phyloP scores from a whole-genome alignment of 1,140 invertebrate genomes.

The Lepidotrigona ventralis region DNA sequence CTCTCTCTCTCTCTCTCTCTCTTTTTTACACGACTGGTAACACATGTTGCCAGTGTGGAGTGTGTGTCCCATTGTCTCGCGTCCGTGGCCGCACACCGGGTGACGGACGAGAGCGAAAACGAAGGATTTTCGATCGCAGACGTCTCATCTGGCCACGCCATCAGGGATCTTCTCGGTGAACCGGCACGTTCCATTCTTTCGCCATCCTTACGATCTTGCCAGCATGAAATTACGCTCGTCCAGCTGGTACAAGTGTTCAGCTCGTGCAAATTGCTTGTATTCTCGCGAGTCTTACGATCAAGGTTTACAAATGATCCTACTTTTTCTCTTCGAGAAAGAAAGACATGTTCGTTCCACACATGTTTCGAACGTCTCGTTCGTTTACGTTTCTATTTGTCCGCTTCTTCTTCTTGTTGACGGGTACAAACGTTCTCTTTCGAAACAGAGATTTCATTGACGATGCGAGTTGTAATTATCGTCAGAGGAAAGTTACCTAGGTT shows the following conservation, averaged over 20 bases:
- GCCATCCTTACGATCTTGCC: background rate
- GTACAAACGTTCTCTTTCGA: no score
- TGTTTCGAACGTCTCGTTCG: no score
- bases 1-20: slow-evolving; percentile 2
- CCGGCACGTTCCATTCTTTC: background rate
- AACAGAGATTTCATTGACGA: no score
- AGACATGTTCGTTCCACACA: no score
- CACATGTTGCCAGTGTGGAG: slow-evolving; percentile 49
- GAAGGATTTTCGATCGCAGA: slow-evolving; percentile 19
- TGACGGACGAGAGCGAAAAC: background rate
- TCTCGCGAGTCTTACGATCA: background rate
- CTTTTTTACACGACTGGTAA: slow-evolving; percentile 37
- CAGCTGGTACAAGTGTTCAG: background rate
- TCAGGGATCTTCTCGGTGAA: background rate
- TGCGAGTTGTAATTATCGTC: no score
- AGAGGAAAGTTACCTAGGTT: no score
- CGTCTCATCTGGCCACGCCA: background rate
- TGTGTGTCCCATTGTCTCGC: slow-evolving; percentile 48
- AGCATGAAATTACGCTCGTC: slow-evolving; percentile 7
- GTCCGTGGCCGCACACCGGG: slow-evolving; percentile 26
- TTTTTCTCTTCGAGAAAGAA: no score
- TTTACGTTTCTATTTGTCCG: no score
- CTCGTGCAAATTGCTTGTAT: background rate
- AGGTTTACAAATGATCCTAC: background rate
- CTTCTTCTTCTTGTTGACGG: no score